Evolutionary conservation across 2,888 invertebrate species (phyloP), one percentile per base, ranked within the genome.

Genomic region (Panopea generosa): DNA sequence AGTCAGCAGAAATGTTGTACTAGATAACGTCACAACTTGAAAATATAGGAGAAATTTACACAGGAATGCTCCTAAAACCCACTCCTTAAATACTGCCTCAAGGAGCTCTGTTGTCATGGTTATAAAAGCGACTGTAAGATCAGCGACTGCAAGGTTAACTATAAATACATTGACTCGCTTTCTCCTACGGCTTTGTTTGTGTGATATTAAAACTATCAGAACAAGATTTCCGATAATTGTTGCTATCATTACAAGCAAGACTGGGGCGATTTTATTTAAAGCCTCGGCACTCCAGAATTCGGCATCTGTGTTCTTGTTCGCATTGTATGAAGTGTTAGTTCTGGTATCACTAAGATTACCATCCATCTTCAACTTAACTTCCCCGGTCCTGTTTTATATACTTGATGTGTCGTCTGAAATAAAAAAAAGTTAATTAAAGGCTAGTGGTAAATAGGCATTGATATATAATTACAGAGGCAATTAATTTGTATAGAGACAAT

Each of bases 51-150:
- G 87, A 16, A 92, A 76, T 83, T 93, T 93, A 85, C 93, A 93
- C 24, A 91, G 88, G 9, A 87, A 86, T 1, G 90, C 89, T 0
- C 93, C 93, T 16, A 93, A 86, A 9, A 92, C 90, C 93, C 93
- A 93, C 77, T 93, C 92, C 3, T 92, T 92, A 71, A 92, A 93
- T 0, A 92, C 91, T 38, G 91, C 89, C 69, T 93, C 91, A 16
- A 93, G 78, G 27, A 93, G 90, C 78, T 93, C 93, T 7, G 92
- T 91, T 20, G 93, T 90, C 92, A 93, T 93, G 3, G 93, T 93
- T 29, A 93, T 90, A 40, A 89, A 81, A 38, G 93, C 92, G 6
- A 93, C 92, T 20, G 92, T 91, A 38, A 93, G 83, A 84, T 93
- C 93, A 0, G 92, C 93, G 24, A 93, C 84, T 18, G 93, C 93